These are phyloP conservation scores for Drosophila acutilabella DNA, from an alignment of 2,888 invertebrate genomes.

Conservation along the genomic window DNA sequence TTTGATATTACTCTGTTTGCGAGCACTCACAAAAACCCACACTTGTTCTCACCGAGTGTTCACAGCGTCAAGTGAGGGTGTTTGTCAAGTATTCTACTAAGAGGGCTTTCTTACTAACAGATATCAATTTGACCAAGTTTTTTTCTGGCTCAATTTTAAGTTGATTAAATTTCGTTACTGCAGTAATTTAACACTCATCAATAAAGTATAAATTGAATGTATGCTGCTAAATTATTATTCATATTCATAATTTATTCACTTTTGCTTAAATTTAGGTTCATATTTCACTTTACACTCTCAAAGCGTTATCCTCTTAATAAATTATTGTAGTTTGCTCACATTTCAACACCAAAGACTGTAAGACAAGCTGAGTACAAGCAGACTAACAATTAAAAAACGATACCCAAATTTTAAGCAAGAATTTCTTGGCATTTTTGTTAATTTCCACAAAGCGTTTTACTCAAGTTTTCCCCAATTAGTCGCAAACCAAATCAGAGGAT, in stretches of 20 bases:
- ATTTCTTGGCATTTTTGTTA: constrained; percentile 27
- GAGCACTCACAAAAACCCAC: constrained; percentile 13
- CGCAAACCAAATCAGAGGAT: constrained; percentile 12
- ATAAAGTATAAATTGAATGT: background rate
- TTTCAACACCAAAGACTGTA: constrained; percentile 1
- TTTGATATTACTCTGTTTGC: constrained; percentile 61
- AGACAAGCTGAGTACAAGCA: background rate
- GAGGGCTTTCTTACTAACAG: background rate
- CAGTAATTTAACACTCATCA: background rate
- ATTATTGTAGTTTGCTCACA: background rate
- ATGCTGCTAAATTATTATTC: background rate
- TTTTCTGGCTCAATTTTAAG: background rate
- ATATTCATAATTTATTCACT: background rate
- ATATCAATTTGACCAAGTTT: background rate
- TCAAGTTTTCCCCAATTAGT: constrained; percentile 59
- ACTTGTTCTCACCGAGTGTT: constrained; percentile 21
- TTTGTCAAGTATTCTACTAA: constrained; percentile 15
- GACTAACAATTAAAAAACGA: background rate
- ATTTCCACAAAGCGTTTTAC: constrained; percentile 50
- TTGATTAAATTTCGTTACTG: constrained; percentile 5
- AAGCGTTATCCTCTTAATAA: too few species aligned
- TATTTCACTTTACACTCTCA: background rate
- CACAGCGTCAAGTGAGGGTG: constrained; percentile 21
- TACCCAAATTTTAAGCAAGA: constrained; percentile 8
- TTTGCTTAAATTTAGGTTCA: background rate